phyloP scores from a whole-genome alignment of 2,113 vertebrate genomes.

The Capricornis sumatraensis region DNA sequence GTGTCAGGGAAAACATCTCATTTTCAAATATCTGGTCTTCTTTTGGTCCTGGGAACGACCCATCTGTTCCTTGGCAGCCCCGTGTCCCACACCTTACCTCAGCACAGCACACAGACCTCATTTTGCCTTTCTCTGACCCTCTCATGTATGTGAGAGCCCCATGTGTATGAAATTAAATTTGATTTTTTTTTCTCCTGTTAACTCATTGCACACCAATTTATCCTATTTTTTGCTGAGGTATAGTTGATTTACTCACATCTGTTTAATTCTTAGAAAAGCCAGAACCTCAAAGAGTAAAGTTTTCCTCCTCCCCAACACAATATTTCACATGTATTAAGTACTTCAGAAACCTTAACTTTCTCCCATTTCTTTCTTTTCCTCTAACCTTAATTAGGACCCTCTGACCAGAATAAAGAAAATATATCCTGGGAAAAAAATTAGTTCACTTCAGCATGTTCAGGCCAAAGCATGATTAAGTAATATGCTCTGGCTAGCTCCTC shows the following conservation, averaged over 20 bases:
- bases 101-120: background rate
- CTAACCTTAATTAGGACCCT: background rate
- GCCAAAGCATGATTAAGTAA: constrained; percentile 30
- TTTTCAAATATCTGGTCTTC: background rate
- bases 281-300: background rate
- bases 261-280: background rate
- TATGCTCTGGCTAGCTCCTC: background rate
- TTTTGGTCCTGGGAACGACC: background rate
- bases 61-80: background rate
- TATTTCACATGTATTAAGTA: background rate
- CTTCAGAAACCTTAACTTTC: background rate
- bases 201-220: background rate
- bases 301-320: background rate
- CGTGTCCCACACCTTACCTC: background rate
- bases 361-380: background rate
- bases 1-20: background rate
- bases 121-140: background rate
- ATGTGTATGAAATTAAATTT: background rate
- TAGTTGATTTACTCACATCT: background rate
- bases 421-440: constrained; percentile 20
- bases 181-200: background rate
- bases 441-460: background rate
- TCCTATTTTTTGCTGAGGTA: background rate
- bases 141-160: background rate
- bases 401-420: background rate